Evolutionary conservation across 2,797 vertebrate genomes (phyloP), one percentile per base, ranked within the genome.

Genomic region (Masticophis lateralis): DNA sequence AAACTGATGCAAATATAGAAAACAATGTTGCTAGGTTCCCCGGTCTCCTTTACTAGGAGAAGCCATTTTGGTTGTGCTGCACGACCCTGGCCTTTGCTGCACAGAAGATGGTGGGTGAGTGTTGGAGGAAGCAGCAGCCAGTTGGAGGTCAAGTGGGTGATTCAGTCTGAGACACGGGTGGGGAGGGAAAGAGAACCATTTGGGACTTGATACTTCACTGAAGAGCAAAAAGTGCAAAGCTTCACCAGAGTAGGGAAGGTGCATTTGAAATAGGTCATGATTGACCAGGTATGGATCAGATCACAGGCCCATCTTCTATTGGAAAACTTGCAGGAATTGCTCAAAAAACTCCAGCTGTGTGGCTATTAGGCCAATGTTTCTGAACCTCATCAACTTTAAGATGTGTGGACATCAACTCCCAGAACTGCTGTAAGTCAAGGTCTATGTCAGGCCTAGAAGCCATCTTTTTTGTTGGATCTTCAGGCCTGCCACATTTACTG

Each of bases 1-100:
- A 63, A 91, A 95, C 92, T 14, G 93, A 91, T 94, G 94, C 94
- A 96, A 93, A 96, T 93, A 92, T 16, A 94, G 94, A 47, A 92
- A 92, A 96, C 94, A 95, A 88, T 95, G 96, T 94, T 96, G 97
- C 96, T 95, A 95, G 95, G 96, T 90, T 94, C 90, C 94, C 16
- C 0, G 4, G 0, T 93, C 92, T 93, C 92, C 91, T 95, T 92
- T 25, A 79, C 88, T 92, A 94, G 91, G 89, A 55, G 90, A 55
- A 92, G 86, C 74, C 94, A 88, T 92, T 91, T 91, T 93, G 92
- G 18, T 47, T 56, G 0, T 1, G 0, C 0, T 0, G 89, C 0
- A 12, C 56, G 55, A 59, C 87, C 87, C 53, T 32, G 86, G 86
- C 55, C 86, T n/a, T 55, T 83, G 74, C 74, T 25, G 74, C 74